These are phyloP conservation scores for Osmerus mordax DNA, from an alignment of 2,113 vertebrate genomes.

Conservation along the genomic window DNA sequence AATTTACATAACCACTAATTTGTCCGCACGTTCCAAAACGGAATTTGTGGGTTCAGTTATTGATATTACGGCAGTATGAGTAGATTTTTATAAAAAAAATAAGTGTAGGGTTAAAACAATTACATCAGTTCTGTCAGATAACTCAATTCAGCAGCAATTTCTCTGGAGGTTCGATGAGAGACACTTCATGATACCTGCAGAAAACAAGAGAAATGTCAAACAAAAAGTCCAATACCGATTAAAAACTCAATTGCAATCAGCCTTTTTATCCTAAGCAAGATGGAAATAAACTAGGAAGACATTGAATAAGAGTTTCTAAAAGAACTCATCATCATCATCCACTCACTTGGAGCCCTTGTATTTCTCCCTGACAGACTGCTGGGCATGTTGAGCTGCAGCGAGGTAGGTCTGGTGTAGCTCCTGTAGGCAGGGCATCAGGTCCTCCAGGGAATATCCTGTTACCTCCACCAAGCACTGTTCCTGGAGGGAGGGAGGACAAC, in stretches of 20 bases:
- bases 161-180: conserved; percentile 81
- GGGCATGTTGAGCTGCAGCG: conserved; percentile 82
- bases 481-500: conserved; percentile 57
- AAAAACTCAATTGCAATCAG: neutral
- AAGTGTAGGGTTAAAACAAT: conserved; percentile 9
- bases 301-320: neutral
- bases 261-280: neutral
- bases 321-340: no score
- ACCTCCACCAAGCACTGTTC: conserved; percentile 75
- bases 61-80: conserved; percentile 41
- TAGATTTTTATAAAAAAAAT: conserved; percentile 26
- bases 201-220: neutral
- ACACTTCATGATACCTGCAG: conserved; percentile 84
- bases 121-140: neutral
- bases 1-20: conserved; percentile 49
- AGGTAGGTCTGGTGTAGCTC: conserved; percentile 88
- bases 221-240: no score
- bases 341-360: conserved; percentile 92
- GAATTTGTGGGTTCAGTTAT: conserved; percentile 43
- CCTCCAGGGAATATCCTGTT: conserved; percentile 84
- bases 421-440: conserved; percentile 84
- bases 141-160: conserved; percentile 63
- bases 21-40: conserved; percentile 36
- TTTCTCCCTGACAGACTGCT: conserved; percentile 93
- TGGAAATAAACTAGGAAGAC: no score